These are phyloP conservation scores for Chelonus insularis DNA, from an alignment of 1,140 invertebrate genomes.

Conservation along the genomic window DNA sequence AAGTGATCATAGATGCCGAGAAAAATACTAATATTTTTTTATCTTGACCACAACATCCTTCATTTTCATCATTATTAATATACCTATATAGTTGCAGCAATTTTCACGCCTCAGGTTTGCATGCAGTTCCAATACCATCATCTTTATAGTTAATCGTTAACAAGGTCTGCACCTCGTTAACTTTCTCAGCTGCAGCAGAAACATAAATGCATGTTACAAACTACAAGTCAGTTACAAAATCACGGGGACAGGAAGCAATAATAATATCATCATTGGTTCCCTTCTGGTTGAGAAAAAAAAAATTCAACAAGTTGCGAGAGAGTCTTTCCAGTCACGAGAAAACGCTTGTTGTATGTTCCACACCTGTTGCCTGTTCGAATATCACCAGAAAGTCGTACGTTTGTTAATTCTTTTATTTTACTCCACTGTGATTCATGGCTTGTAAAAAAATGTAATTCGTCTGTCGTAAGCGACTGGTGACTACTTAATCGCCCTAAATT, in stretches of 20 bases:
- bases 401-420: too few species aligned
- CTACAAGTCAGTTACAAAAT: neutral
- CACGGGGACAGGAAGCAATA: neutral
- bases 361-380: too few species aligned
- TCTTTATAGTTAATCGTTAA: neutral
- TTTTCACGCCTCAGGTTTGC: too few species aligned
- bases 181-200: neutral
- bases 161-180: neutral
- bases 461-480: too few species aligned
- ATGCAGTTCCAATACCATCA: too few species aligned
- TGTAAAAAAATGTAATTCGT: too few species aligned
- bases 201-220: neutral
- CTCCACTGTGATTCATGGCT: too few species aligned
- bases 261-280: neutral
- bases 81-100: neutral
- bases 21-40: constrained; percentile 21
- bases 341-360: too few species aligned
- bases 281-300: neutral
- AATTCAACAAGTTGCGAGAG: too few species aligned
- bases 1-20: constrained; percentile 37
- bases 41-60: constrained; percentile 10
- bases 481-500: too few species aligned
- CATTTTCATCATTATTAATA: neutral
- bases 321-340: too few species aligned
- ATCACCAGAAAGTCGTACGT: too few species aligned